Evolutionary conservation across 2,113 vertebrate species (phyloP), one percentile per base, ranked within the genome.

Genomic region (Mobula birostris): DNA sequence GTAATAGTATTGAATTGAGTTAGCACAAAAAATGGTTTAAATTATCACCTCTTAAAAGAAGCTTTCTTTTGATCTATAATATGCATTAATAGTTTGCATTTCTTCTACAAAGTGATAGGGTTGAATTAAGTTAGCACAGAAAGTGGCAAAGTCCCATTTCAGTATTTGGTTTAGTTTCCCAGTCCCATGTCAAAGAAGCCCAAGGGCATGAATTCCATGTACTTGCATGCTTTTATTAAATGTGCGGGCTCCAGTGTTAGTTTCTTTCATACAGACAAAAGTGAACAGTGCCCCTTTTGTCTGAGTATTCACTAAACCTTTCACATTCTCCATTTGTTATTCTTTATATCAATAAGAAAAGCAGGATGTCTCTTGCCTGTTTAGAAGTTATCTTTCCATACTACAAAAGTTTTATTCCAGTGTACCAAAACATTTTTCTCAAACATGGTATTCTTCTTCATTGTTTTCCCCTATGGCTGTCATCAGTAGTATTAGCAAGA

Each of bases 281-380:
- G 17, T 7, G 58, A 32, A 88, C 85, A 88, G 27, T 66, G 85
- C 5, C 63, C 1, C 85, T 88, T 88, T 88, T 88, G 61, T 88
- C 63, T 88, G 85, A 61, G 11, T 32, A 14, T 88, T 88, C 58
- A 88, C 85, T n/a, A 66, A 32, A 90, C 11, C 61, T 63, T 88
- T 63, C 85, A 66, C 85, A 32, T 90, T 90, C 61, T 32, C 85
- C 85, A 68, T 90, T 90, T 90, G 85, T 90, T 32, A 90, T 90
- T 68, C 58, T 90, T 32, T n/a, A 68, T 63, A 32, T 66, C 85
- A 90, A 90, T 90, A 11, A 32, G 61, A 17, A 68, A 90, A 90
- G 32, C 61, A 68, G 61, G 61, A 66, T 19, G 32, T 68, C 85
- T 2, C 85, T 90, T 29, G 83, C 27, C 85, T 66, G 58, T 88